A percentile compares a stretch with the other conserved stretches of the same genome.
Evolutionary conservation across 2,113 vertebrate species (phyloP).

Genomic region (Aptenodytes forsteri): DNA sequence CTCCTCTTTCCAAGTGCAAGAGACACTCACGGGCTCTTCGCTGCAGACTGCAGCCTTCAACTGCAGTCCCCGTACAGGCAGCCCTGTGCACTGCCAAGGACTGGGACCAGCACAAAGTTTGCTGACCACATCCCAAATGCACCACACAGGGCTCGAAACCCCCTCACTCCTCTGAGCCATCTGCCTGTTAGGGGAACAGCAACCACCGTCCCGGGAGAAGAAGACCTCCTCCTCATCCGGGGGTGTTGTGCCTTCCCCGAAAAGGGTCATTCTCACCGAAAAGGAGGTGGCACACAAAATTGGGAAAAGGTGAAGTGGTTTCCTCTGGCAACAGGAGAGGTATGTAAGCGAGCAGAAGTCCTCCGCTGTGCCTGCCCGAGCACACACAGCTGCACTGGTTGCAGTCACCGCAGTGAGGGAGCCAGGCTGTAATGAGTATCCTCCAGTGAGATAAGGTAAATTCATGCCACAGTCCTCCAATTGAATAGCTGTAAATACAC

Average conservation of each 20-base stretch:
- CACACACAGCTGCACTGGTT: neutral
- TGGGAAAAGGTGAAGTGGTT: neutral
- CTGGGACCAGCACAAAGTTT: neutral
- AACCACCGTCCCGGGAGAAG: neutral
- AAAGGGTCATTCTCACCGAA: neutral
- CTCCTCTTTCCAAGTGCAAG: neutral
- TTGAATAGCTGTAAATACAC: neutral
- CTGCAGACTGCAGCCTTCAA: neutral
- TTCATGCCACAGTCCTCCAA: neutral
- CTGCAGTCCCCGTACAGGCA: neutral
- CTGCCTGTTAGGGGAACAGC: neutral
- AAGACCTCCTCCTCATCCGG: neutral
- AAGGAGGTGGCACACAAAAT: accelerated
- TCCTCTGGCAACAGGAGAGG: neutral
- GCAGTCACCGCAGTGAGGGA: neutral
- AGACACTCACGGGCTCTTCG: accelerated
- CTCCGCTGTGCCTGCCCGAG: neutral
- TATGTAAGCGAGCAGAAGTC: neutral
- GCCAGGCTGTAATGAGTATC: neutral
- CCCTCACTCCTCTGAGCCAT: neutral
- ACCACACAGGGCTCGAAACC: accelerated
- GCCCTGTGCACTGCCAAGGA: neutral
- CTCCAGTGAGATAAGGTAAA: neutral
- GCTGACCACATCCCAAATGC: neutral
- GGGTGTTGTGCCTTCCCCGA: neutral